phyloP scores from a whole-genome alignment of 2,797 vertebrate genomes.

The Tauraco hartlaubi region DNA sequence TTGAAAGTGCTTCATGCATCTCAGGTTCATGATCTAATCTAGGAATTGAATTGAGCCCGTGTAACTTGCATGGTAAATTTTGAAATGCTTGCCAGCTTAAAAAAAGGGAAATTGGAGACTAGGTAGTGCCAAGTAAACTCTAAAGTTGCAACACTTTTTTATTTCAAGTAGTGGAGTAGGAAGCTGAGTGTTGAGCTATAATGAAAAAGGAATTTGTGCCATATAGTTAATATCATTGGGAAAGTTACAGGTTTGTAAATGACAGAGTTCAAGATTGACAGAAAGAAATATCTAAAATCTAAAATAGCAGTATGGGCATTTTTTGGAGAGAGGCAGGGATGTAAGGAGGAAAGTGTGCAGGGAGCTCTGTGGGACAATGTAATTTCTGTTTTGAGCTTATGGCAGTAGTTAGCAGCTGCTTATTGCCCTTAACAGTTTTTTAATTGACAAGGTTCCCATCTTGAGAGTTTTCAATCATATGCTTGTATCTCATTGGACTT shows the following conservation, averaged over 20 bases:
- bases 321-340: neutral
- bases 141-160: neutral
- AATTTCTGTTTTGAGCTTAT: neutral
- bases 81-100: neutral
- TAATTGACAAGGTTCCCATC: neutral
- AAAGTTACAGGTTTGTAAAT: neutral
- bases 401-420: conserved; percentile 24
- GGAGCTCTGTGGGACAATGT: neutral
- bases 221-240: neutral
- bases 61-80: neutral
- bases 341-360: neutral
- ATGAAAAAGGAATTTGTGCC: neutral
- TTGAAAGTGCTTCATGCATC: neutral
- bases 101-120: neutral
- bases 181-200: conserved; percentile 6
- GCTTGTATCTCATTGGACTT: neutral
- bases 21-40: neutral
- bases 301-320: neutral
- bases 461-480: neutral
- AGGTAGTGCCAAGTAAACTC: neutral
- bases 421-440: conserved; percentile 11
- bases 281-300: neutral
- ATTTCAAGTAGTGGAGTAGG: neutral
- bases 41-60: neutral
- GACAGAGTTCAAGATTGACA: neutral